Base-by-base conservation (phyloP, 1,140 invertebrate species). In the Oedothorax gibbosus region DNA sequence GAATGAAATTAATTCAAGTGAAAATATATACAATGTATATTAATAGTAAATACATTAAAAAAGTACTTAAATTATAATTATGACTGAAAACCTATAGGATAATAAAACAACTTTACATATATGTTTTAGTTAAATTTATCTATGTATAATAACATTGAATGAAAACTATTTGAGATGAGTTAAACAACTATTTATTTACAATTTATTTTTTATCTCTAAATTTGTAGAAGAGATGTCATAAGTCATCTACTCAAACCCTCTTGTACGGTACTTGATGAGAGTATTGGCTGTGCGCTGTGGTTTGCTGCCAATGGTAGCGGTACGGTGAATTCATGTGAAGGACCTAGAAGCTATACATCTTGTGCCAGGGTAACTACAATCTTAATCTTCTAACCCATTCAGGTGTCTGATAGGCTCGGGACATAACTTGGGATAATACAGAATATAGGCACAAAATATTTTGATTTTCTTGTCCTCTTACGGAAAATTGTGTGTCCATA, bases 241-340 rank as follows among this genome's bases (percentile, higher is more conserved):
- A 91, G 92, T 21, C 91, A 97, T 90, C 92, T 99, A 65, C 92
- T 98, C 7, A 94, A 95, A 91, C 96, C 96, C 1, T 91, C 94
- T 65, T 91, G 93, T 86, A 97, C 96, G 14, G 93, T 99, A 64
- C 89, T 99, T n/a, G 98, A 99, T 91, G 98, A 99, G 89, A 98
- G 96, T 90, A 92, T 99, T 56, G 93, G 93, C 15, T 96, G 96
- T 91, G 97, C 97, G 49, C 91, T 99, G 18, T 99, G 97, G 97
- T 99, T 99, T 93, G 97, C 97, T 60, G 94, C 95, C 72, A 91
- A 93, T 89, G 96, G 94, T 12, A 87, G 91, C 87, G 95, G 95
- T 11, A 8, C 69, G 15, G n/a, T 86, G 8, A 4, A 6, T 50
- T n/a, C 49, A 54, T 49, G 51, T 65, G 64, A 69, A 20, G n/a